Percentiles rank a stretch among this genome's conserved stretches.
Conservation (phyloP, 2,888 invertebrate species). For the Ophion ventricosus region DNA sequence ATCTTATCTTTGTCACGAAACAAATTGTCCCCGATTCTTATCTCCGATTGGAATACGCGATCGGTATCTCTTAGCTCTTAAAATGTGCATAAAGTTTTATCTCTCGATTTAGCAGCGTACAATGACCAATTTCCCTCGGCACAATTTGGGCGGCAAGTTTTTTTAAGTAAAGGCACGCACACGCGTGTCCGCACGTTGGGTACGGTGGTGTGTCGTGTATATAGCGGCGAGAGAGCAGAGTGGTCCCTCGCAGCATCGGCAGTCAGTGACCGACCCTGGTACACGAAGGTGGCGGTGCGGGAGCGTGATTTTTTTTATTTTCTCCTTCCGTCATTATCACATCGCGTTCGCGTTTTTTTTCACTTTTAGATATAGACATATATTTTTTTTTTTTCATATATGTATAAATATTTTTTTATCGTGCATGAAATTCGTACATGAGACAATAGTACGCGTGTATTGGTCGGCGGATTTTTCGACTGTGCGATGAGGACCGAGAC, state of each 20-base stretch:
- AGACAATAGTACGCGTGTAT: conserved; percentile 16
- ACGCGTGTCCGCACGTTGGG: conserved; percentile 2
- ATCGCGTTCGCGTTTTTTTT: conserved; percentile 9
- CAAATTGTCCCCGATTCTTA: no score
- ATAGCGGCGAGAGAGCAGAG: conserved; percentile 68
- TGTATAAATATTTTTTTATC: not conserved
- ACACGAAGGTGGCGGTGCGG: conserved; percentile 75
- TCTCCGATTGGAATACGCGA: no score
- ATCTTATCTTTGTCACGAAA: no score
- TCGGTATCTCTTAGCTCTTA: no score
- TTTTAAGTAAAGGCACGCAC: not conserved
- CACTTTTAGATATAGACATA: conserved; percentile 36
- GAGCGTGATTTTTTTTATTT: conserved; percentile 65
- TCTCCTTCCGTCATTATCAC: not conserved
- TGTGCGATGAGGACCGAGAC: conserved; percentile 43
- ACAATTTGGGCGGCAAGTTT: conserved; percentile 9
- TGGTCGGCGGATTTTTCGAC: conserved; percentile 3
- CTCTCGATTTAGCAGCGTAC: no score
- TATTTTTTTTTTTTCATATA: conserved; percentile 29
- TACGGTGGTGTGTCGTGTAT: conserved; percentile 15
- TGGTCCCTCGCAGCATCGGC: conserved; percentile 67
- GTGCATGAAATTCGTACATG: not conserved
- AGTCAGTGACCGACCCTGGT: conserved; percentile 81
- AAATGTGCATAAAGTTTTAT: no score
- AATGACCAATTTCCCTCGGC: not conserved